phyloP scores from a whole-genome alignment of 1,140 invertebrate species.

The Microplitis demolitor region DNA sequence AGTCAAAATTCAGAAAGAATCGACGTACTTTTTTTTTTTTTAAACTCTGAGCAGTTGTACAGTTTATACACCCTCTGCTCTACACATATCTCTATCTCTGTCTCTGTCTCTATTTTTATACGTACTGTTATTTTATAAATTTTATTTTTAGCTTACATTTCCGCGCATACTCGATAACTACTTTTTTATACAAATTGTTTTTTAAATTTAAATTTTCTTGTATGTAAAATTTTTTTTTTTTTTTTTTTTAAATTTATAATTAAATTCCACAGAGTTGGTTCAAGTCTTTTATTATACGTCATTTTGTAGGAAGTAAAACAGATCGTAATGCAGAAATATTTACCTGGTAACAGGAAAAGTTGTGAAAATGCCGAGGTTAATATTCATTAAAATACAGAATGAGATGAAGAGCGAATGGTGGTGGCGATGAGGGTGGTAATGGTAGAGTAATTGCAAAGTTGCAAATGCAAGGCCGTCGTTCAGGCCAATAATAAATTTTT shows the following conservation, averaged over 20 bases:
- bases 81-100: neutral
- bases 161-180: no score
- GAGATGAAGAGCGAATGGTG: no score
- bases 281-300: no score
- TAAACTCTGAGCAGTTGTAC: neutral
- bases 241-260: no score
- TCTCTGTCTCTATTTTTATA: neutral
- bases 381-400: neutral
- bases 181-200: no score
- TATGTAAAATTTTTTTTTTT: no score
- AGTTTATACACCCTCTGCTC: no score
- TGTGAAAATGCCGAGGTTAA: conserved; percentile 1
- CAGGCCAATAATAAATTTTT: conserved; percentile 2
- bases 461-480: neutral
- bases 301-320: neutral
- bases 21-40: conserved; percentile 4
- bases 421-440: neutral
- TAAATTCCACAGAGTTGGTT: no score
- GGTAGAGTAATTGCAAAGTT: conserved; percentile 9
- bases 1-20: conserved; percentile 15
- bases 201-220: no score
- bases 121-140: no score
- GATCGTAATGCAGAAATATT: neutral
- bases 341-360: neutral
- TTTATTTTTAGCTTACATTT: no score